Evolutionary conservation across 2,797 vertebrate genomes (phyloP), one percentile per base, ranked within the genome.

Genomic region (Gambelia wislizenii): DNA sequence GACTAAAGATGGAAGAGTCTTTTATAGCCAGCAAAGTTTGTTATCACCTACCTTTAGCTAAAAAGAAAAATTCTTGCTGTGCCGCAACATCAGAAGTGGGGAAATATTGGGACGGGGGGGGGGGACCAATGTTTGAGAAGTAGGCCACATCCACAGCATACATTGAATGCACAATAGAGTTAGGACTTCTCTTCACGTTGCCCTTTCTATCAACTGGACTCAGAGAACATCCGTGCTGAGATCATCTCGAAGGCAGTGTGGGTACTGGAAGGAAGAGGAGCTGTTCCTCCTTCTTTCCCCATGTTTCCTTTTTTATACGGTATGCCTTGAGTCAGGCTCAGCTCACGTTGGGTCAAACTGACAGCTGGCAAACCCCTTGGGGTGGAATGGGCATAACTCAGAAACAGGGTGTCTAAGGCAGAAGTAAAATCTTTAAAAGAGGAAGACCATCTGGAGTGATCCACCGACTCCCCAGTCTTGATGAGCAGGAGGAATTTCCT

Each of bases 21-120:
- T 25, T 2, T 1, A 1, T 27, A 7, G 0, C 61, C 6, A 0
- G 1, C 1, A 44, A 5, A 86, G 30, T 20, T 9, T 47, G 20
- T 56, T 0, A 0, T 36, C 39, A 5, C 8, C 2, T 22, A 0
- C 3, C 52, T 13, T 3, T 0, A 1, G 25, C 4, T 64, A 22
- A 16, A 42, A 54, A 49, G 16, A 56, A 44, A 33, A 59, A 20
- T 4, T n/a, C 12, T 20, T 67, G 33, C 2, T 79, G 8, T 25
- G 61, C 18, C 33, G 30, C 27, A 52, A 1, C 18, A 9, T 27
- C 33, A 3, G 3, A 49, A 14, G 0, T 9, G 44, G n/a, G 44
- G 4, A 22, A 64, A 49, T n/a, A 25, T 5, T 7, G 18, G 30
- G 52, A 12, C n/a, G n/a, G n/a, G n/a, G n/a, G 2, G 30, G 4